Conservation (phyloP, 2,888 invertebrate genomes). For the Piscicola geometra region DNA sequence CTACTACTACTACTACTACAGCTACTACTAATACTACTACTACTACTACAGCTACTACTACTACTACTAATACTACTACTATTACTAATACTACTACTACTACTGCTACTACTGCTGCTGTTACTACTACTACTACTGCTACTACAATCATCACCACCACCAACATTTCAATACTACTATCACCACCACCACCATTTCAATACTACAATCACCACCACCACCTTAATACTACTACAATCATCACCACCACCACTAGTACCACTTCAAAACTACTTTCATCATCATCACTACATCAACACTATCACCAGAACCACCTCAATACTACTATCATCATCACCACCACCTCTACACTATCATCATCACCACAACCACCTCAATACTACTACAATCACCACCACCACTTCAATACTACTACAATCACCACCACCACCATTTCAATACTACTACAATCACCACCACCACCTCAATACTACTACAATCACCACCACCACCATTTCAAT, state of each 20-base stretch:
- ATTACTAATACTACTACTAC: constrained; percentile 39
- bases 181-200: too few relatives aligned
- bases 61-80: constrained; percentile 40
- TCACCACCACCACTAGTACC: constrained; percentile 66
- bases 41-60: not conserved
- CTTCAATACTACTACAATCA: not conserved
- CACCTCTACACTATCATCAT: not conserved
- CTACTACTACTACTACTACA: constrained; percentile 45
- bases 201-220: not conserved
- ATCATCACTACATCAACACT: too few relatives aligned
- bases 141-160: constrained; percentile 59
- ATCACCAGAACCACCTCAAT: constrained; percentile 45
- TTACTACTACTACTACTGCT: too few relatives aligned
- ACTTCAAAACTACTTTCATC: not conserved
- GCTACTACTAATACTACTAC: too few relatives aligned
- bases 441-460: constrained; percentile 46
- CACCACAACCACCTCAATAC: too few relatives aligned
- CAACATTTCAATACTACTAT: too few relatives aligned
- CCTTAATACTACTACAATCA: constrained; percentile 45
- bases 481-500: too few relatives aligned
- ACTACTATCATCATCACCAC: too few relatives aligned
- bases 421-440: too few relatives aligned
- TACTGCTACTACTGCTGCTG: too few relatives aligned
- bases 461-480: constrained; percentile 58
- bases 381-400: constrained; percentile 56